Base-by-base conservation (phyloP, 2,797 vertebrate species). In the Phataginus tricuspis region DNA sequence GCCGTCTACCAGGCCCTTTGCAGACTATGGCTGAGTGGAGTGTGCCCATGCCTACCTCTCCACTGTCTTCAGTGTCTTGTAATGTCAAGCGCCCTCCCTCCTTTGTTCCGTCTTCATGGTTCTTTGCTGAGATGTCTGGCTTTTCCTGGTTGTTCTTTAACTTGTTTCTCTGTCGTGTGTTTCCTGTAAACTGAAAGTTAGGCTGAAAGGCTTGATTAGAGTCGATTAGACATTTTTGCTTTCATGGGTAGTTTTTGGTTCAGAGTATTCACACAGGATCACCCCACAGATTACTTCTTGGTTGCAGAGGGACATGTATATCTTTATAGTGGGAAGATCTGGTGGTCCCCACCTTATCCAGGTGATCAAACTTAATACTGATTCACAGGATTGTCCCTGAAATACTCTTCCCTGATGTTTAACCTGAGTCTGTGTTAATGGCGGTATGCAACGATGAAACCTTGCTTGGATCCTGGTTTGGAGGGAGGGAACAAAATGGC, bases 191-290 rank as follows among this genome's bases (percentile, higher is more conserved):
- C 59, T 75, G 31, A n/a, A 90, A 39, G 15, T 84, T 85, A n/a
- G 87, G 29, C 53, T 85, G 72, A 75, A 75, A 90, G 61, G 29
- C 66, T 51, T 86, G 66, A 13, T 88, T 72, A 93, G 37, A 93
- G 34, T 93, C 64, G 55, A 42, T 63, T 87, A 88, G 89, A 83
- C 18, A 37, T 57, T 88, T 86, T 82, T 83, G 66, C 31, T 31
- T 59, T 37, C 19, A 21, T 29, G 45, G 25, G 14, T 83, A 94
- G 45, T 66, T 88, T 82, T 75, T 82, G 77, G 21, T 72, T 93
- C 66, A 64, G 4, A 66, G 61, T 59, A 75, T 27, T 94, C 31
- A 25, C 27, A 34, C 45, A 57, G 64, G 23, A 21, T 57, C 49
- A 23, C 57, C 37, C 49, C 29, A 10, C 2, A 57, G 51, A 37